Percentiles rank a stretch among this genome's conserved stretches.
These are phyloP conservation scores for Lateolabrax maculatus DNA, from an alignment of 2,797 vertebrate genomes.

Conservation along the genomic window DNA sequence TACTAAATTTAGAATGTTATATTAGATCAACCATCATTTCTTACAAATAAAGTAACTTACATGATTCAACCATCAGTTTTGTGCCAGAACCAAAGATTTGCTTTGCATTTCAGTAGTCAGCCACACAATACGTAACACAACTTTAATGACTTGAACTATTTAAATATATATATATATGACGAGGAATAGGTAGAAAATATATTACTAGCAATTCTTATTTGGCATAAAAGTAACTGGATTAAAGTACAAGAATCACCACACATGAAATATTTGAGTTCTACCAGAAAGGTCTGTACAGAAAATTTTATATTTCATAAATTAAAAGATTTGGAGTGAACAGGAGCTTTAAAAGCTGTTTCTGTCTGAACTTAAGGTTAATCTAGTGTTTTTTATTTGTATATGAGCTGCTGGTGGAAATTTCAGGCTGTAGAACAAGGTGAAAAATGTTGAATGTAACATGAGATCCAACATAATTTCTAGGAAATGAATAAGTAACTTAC, in stretches of 20 bases:
- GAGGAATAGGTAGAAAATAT: neutral
- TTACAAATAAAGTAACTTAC: neutral
- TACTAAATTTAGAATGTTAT: neutral
- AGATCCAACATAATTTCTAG: too few relatives aligned
- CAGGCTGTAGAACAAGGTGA: too few relatives aligned
- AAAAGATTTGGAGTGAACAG: neutral
- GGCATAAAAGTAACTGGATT: neutral
- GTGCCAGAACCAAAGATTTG: neutral
- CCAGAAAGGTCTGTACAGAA: neutral
- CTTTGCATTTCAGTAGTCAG: neutral
- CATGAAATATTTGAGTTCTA: neutral
- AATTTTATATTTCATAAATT: neutral
- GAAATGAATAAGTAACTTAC: conserved; percentile 19
- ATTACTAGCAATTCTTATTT: neutral
- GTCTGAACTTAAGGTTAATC: too few relatives aligned
- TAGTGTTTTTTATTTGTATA: too few relatives aligned
- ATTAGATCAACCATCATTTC: neutral
- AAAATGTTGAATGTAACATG: too few relatives aligned
- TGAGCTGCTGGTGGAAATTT: too few relatives aligned
- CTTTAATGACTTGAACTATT: neutral
- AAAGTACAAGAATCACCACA: neutral
- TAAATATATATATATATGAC: neutral
- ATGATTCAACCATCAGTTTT: neutral
- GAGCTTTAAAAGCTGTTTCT: too few relatives aligned
- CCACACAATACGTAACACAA: neutral